These are phyloP conservation scores for Chelonus insularis DNA, from an alignment of 1,140 invertebrate genomes.

Conservation along the genomic window DNA sequence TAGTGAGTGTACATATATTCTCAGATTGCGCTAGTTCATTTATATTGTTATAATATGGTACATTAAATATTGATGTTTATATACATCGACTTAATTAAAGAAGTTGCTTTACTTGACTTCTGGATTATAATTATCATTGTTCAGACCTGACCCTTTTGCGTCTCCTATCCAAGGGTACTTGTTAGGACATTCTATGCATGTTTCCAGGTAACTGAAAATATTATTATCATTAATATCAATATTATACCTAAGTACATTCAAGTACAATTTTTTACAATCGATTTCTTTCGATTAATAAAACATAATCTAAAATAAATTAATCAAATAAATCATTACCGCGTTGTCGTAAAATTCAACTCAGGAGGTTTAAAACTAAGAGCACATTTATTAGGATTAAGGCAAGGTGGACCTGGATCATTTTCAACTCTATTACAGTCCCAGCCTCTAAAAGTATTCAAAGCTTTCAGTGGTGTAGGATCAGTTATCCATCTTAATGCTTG, in stretches of 20 bases:
- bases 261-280: too few relatives aligned
- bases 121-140: constrained; percentile 79
- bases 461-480: constrained; percentile 74
- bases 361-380: constrained; percentile 77
- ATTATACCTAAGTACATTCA: not conserved
- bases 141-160: constrained; percentile 78
- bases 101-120: constrained; percentile 51
- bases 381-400: constrained; percentile 83
- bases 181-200: constrained; percentile 83
- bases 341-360: constrained; percentile 75
- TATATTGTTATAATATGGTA: too few relatives aligned
- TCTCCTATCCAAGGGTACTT: constrained; percentile 87
- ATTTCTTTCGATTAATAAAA: not conserved
- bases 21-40: too few relatives aligned
- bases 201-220: constrained; percentile 77
- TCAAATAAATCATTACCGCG: too few relatives aligned
- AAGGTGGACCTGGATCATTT: constrained; percentile 70
- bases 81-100: not conserved
- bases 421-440: constrained; percentile 81
- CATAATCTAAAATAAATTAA: too few relatives aligned
- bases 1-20: too few relatives aligned
- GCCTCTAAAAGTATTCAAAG: constrained; percentile 73
- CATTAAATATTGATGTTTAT: not conserved
- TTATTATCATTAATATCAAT: constrained; percentile 2
- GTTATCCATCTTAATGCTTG: constrained; percentile 90